Base-by-base conservation (phyloP, 2,113 vertebrate genomes). In the Tursiops truncatus region DNA sequence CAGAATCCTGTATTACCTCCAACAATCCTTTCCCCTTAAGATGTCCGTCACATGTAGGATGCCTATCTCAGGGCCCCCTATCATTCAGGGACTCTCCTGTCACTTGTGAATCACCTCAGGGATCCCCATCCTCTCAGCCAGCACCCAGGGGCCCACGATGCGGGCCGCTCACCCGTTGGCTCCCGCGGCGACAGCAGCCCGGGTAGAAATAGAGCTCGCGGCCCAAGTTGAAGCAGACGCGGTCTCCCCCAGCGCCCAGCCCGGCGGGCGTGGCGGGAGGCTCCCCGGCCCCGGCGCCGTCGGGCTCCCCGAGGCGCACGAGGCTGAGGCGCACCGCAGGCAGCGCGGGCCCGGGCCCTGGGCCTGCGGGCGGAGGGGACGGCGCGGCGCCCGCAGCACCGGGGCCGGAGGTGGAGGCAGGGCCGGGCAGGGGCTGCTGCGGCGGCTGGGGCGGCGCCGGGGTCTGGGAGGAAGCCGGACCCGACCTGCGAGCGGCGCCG, bases 181-280 rank as follows among this genome's bases (percentile, higher is more conserved):
- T 98, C 62, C 98, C 97, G n/a, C 98, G 96, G 63, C 98, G 97
- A 71, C 98, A 98, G 31, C 99, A 99, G 81, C 98, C 98, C 5
- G 98, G 98, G 98, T 99, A 99, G 96, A 99, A 99, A 97, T 99
- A 99, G 18, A 99, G 99, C 98, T 99, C 99, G 76, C 99, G 98
- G 98, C 99, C 99, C 98, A 99, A 98, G 98, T 99, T 99, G 98
- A 99, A 99, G 98, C 99, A 99, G 95, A 99, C 99, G 28, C 99
- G 98, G 98, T 99, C 99, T 31, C 99, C 99, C 76, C 99, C 99
- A 71, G 99, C 99, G 86, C 99, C 95, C 87, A 99, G 98, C 18
- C 97, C 97, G 14, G 97, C 97, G 93, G 97, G 96, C 91, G 97
- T 97, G 96, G 97, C 94, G 31, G 98, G 97, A 36, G 97, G 97